Evolutionary conservation across 2,113 vertebrate genomes (phyloP).

Genomic region (Calidris pygmaea): DNA sequence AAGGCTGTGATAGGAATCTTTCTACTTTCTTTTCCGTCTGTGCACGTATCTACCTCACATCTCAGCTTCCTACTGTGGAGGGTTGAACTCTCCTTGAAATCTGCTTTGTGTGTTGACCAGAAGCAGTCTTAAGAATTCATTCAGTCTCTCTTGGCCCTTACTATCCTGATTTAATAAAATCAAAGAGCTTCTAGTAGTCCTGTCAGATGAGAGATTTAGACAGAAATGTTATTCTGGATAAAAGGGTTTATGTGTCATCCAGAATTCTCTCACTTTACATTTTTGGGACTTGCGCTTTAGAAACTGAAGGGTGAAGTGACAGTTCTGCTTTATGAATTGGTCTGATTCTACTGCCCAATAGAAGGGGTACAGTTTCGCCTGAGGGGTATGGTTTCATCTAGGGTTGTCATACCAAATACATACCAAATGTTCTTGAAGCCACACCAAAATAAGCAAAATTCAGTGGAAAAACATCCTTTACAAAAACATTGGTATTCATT

Average conservation of each 20-base stretch:
- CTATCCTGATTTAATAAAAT: background rate
- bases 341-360: background rate
- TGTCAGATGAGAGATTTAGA: background rate
- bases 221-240: background rate
- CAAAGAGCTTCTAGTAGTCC: background rate
- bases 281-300: background rate
- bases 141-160: background rate
- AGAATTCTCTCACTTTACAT: background rate
- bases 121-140: background rate
- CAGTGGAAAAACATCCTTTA: background rate
- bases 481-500: background rate
- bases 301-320: background rate
- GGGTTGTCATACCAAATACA: background rate
- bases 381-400: background rate
- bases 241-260: background rate
- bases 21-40: background rate
- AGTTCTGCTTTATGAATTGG: background rate
- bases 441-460: accelerated
- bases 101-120: background rate
- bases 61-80: background rate
- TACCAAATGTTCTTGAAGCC: background rate
- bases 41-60: background rate
- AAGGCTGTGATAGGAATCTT: background rate
- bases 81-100: background rate
- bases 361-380: background rate